Evolutionary conservation across 1,140 invertebrate species (phyloP).

Genomic region (Limonius californicus): DNA sequence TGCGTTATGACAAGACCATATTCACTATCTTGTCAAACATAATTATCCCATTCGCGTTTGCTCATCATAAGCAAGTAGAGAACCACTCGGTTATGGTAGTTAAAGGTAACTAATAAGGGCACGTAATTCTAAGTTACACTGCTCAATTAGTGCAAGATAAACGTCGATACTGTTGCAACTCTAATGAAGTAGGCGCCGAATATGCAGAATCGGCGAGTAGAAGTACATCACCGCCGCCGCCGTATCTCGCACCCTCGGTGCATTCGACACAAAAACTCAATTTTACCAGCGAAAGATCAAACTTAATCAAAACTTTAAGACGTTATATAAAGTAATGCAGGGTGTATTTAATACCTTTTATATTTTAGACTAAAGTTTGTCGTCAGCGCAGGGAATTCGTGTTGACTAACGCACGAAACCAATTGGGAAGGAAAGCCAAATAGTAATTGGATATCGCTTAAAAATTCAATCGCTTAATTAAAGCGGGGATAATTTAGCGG

Average conservation of each 20-base stretch:
- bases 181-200: neutral
- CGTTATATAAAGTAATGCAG: neutral
- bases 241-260: neutral
- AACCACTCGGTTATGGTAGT: too few species aligned
- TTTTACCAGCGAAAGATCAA: constrained; percentile 18
- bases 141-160: too few species aligned
- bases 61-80: too few species aligned
- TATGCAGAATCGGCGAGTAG: neutral
- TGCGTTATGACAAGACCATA: constrained; percentile 20
- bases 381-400: neutral
- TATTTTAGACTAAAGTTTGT: neutral
- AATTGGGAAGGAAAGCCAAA: neutral
- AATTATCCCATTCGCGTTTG: neutral
- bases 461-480: constrained; percentile 14
- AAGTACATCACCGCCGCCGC: neutral
- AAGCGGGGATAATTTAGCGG: constrained; percentile 12
- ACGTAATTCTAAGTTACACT: too few species aligned
- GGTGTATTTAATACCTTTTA: neutral
- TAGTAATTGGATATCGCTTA: constrained; percentile 12
- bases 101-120: too few species aligned
- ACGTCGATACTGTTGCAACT: neutral
- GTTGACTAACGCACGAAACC: neutral
- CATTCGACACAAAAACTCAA: constrained; percentile 11
- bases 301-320: constrained; percentile 16
- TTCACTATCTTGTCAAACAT: constrained; percentile 25